These are phyloP conservation scores for Cephonodes hylas DNA, from an alignment of 2,888 invertebrate genomes.

Conservation along the genomic window DNA sequence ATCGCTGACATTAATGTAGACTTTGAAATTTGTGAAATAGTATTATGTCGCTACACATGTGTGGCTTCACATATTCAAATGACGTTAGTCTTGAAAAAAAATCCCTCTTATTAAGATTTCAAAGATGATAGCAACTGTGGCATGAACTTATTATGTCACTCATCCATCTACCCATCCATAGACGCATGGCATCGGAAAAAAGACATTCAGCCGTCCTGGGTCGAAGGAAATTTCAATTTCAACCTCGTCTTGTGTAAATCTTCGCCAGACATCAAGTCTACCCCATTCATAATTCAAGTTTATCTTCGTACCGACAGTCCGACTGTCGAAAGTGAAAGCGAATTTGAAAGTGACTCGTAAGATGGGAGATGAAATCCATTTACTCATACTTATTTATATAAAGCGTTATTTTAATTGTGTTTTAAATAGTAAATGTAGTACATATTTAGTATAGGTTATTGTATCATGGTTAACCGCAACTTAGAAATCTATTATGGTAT, in stretches of 20 bases:
- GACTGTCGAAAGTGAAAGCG: background rate
- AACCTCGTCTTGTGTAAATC: background rate
- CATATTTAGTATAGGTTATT: background rate
- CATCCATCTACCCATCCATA: too few species aligned
- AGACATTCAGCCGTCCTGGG: too few species aligned
- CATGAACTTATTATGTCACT: too few species aligned
- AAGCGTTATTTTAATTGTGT: too few species aligned
- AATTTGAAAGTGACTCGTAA: constrained; percentile 3
- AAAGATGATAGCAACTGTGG: too few species aligned
- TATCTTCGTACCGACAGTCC: background rate
- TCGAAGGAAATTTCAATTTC: background rate
- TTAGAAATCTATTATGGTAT: too few species aligned
- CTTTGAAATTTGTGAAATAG: background rate
- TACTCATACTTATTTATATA: background rate
- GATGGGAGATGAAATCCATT: background rate
- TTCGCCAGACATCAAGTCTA: background rate
- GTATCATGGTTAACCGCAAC: background rate
- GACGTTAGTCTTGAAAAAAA: too few species aligned
- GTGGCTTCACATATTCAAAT: background rate
- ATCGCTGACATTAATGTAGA: background rate
- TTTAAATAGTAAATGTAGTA: background rate
- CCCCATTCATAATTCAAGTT: background rate
- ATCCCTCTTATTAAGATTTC: too few species aligned
- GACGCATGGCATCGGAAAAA: too few species aligned
- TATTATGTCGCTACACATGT: background rate